Evolutionary conservation across 2,113 vertebrate species (phyloP).

Genomic region (Gadus macrocephalus): DNA sequence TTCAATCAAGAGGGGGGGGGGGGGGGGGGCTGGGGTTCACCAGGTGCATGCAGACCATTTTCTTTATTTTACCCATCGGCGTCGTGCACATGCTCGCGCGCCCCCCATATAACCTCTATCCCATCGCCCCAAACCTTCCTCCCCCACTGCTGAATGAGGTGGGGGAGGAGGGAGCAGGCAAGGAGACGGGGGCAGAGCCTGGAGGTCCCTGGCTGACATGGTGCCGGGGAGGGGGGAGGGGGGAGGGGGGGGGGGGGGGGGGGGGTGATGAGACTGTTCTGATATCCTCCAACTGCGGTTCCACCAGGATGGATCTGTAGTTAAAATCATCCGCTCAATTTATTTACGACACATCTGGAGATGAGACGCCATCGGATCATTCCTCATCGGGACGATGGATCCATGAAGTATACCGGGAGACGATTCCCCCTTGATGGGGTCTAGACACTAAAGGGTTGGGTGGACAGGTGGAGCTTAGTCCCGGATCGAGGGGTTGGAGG

Average conservation of each 20-base stretch:
- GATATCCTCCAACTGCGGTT: slow-evolving; percentile 52
- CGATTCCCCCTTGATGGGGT: no score
- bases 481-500: no score
- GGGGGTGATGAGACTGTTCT: slow-evolving; percentile 55
- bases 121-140: slow-evolving; percentile 17
- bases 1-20: not conserved
- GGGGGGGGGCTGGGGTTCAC: not conserved
- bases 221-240: slow-evolving; percentile 16
- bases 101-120: slow-evolving; percentile 46
- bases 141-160: no score
- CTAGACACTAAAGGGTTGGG: no score
- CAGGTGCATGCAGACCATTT: slow-evolving; percentile 16
- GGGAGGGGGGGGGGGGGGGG: slow-evolving; percentile 38
- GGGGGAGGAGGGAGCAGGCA: no score
- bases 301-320: no score
- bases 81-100: slow-evolving; percentile 22
- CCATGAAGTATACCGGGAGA: no score
- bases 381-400: no score
- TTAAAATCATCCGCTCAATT: no score
- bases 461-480: no score
- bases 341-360: no score
- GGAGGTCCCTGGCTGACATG: slow-evolving; percentile 39
- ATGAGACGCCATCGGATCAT: no score
- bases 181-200: slow-evolving; percentile 18
- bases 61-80: slow-evolving; percentile 26